Conservation (phyloP, 2,797 vertebrate species). For the Acanthurus leucopareius region DNA sequence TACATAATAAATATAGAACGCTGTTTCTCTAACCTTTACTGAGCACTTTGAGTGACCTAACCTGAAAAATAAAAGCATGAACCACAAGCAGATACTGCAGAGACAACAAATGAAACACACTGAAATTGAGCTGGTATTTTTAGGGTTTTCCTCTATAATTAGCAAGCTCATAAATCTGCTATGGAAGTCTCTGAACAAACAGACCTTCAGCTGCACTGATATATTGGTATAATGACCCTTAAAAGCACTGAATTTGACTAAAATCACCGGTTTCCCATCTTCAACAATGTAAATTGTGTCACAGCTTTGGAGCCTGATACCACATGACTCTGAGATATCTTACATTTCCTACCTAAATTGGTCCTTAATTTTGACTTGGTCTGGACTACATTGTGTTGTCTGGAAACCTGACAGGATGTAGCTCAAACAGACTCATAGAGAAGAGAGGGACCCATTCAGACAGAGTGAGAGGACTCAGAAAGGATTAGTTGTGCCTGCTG, state of each 20-base stretch:
- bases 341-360: background rate
- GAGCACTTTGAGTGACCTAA: background rate
- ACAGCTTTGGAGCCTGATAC: background rate
- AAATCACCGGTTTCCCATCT: background rate
- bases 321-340: background rate
- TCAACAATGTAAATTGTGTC: background rate
- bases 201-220: background rate
- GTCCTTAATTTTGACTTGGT: background rate
- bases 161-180: background rate
- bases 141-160: background rate
- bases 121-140: background rate
- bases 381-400: background rate
- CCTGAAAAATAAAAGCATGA: background rate
- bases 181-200: background rate
- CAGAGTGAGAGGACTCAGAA: slow-evolving; percentile 24
- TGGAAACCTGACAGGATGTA: slow-evolving; percentile 19
- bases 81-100: background rate
- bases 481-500: slow-evolving; percentile 54
- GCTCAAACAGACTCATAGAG: background rate
- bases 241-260: background rate
- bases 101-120: too few species aligned
- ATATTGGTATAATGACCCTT: background rate
- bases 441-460: slow-evolving; percentile 14
- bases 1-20: too few species aligned
- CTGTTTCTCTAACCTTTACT: background rate